A percentile compares a stretch with the other conserved stretches of the same genome.
Evolutionary conservation across 2,888 invertebrate species (phyloP).

Genomic region (Steromphala cineraria): DNA sequence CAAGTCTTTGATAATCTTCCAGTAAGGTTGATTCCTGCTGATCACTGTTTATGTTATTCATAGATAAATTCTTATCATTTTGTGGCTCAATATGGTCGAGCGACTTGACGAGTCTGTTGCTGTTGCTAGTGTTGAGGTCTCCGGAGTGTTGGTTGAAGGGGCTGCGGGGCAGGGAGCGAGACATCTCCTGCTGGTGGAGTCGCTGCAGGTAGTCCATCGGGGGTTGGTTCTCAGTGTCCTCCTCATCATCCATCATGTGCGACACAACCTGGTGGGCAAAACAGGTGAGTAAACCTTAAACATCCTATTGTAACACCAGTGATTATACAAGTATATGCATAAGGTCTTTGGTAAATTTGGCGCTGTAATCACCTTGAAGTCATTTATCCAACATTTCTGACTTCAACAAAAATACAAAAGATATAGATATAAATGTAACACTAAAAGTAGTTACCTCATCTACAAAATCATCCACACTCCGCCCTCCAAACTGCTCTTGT

Average conservation of each 20-base stretch:
- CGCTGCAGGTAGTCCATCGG: neutral
- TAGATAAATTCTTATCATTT: no score
- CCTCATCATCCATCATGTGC: neutral
- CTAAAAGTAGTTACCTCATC: neutral
- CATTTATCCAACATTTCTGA: no score
- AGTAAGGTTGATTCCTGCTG: neutral
- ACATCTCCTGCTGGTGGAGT: neutral
- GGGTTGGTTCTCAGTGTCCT: neutral
- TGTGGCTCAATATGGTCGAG: neutral
- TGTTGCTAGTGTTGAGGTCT: neutral
- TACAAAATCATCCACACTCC: neutral
- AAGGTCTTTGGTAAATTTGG: no score
- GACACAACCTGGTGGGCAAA: neutral
- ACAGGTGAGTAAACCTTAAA: no score
- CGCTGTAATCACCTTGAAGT: no score
- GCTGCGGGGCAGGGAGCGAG: neutral
- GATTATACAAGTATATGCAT: no score
- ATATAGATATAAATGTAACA: neutral
- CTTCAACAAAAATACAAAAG: no score
- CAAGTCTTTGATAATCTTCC: neutral
- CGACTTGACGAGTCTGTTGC: neutral
- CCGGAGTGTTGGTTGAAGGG: neutral
- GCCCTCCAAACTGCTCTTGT: neutral
- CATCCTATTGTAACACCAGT: no score
- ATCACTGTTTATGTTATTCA: no score